These are phyloP conservation scores for Lordiphosa fenestrarum DNA, from an alignment of 2,888 invertebrate genomes.

Conservation along the genomic window DNA sequence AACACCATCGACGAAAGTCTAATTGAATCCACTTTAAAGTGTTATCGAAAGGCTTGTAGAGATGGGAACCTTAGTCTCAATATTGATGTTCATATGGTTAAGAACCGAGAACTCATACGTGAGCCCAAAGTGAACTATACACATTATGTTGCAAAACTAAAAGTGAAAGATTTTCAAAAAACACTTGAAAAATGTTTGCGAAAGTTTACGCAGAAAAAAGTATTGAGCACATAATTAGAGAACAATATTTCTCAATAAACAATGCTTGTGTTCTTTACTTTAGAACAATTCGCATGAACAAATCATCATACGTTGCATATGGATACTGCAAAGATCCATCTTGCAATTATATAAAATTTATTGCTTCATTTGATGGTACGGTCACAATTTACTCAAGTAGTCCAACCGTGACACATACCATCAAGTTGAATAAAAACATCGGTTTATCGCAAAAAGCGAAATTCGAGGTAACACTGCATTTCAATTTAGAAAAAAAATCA, in stretches of 20 bases:
- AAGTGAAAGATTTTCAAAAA: too few relatives aligned
- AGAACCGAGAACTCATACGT: too few relatives aligned
- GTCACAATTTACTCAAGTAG: background rate
- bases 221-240: slow-evolving; percentile 3
- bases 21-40: too few relatives aligned
- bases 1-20: too few relatives aligned
- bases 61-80: too few relatives aligned
- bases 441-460: slow-evolving; percentile 1
- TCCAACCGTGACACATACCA: background rate
- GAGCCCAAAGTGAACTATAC: too few relatives aligned
- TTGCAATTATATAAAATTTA: slow-evolving; percentile 3
- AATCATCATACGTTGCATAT: background rate
- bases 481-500: background rate
- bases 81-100: too few relatives aligned
- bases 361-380: background rate
- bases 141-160: too few relatives aligned
- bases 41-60: too few relatives aligned
- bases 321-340: slow-evolving; percentile 12
- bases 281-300: too few relatives aligned
- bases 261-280: slow-evolving; percentile 5
- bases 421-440: background rate
- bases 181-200: too few relatives aligned
- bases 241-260: background rate
- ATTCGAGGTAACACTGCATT: background rate
- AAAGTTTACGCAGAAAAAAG: background rate